Base-by-base conservation (phyloP, 1,140 invertebrate species). In the Cotesia glomerata region DNA sequence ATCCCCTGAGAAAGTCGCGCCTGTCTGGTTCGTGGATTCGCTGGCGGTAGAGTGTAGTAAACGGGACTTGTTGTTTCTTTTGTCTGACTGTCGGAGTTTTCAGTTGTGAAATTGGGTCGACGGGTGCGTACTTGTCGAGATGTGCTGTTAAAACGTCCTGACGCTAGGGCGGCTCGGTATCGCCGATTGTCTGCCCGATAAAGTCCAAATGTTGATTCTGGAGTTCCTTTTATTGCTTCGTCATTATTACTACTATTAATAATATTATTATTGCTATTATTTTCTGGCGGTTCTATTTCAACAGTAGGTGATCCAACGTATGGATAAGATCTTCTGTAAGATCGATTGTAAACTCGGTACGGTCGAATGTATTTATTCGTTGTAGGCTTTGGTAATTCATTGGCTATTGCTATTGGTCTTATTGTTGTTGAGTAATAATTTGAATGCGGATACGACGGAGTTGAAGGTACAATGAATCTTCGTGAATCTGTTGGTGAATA, bases 391-490 rank as follows among this genome's bases (percentile, higher is more conserved):
- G 67, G n/a, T 74, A 63, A 0, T 73, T 79, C 68, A 77, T 81
- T 58, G 77, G 75, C 36, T 2, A 64, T 54, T 16, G 36, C 59
- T 39, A 79, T 77, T 59, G 79, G 70, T 32, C 34, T 71, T 63
- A 74, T 74, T 72, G 73, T 77, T 68, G 32, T 74, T 73, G 62
- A 75, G 11, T 14, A 74, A 56, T 65, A 71, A 64, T 56, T 72
- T 66, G 18, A 69, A 26, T 39, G 63, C 54, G 68, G 75, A 72
- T 51, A 75, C 64, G 56, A 56, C 59, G 14, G 62, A 14, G 75
- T 75, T 52, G 59, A 67, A 69, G 8, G 52, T 18, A 69, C 75
- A 62, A 85, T 81, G 18, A 52, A 81, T 74, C 76, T 69, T 45
- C 75, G 63, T 51, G 75, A 78, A 16, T 36, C 63, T n/a, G 76